These are phyloP conservation scores for Ornithoptera alexandrae DNA, from an alignment of 2,888 invertebrate genomes.

Conservation along the genomic window DNA sequence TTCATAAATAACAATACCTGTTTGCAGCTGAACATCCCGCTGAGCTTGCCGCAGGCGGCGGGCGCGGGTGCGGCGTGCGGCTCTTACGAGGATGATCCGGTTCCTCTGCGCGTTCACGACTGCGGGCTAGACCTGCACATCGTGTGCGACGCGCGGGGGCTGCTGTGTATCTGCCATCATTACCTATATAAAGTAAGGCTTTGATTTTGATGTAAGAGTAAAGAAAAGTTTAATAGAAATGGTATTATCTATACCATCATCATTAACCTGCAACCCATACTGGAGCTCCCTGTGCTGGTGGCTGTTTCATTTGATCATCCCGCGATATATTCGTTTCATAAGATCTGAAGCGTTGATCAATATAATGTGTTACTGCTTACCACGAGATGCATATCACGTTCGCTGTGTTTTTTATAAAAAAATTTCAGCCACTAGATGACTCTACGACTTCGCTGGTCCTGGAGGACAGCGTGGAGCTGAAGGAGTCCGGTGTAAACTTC, in stretches of 20 bases:
- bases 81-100: slow-evolving; percentile 89
- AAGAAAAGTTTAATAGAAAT: too few species aligned
- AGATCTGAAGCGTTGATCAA: too few species aligned
- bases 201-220: too few species aligned
- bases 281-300: too few species aligned
- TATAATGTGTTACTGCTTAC: too few species aligned
- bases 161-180: slow-evolving; percentile 87
- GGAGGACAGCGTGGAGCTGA: slow-evolving; percentile 77
- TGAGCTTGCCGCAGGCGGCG: slow-evolving; percentile 86
- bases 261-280: too few species aligned
- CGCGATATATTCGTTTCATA: too few species aligned
- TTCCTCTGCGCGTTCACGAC: slow-evolving; percentile 89
- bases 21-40: slow-evolving; percentile 87
- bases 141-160: slow-evolving; percentile 85
- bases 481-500: slow-evolving; percentile 86
- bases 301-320: too few species aligned
- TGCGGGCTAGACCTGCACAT: slow-evolving; percentile 90
- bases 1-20: too few species aligned
- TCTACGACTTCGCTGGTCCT: slow-evolving; percentile 75
- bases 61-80: slow-evolving; percentile 80
- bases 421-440: slow-evolving; percentile 78
- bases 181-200: slow-evolving; percentile 86
- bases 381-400: too few species aligned
- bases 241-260: too few species aligned
- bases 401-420: too few species aligned